These are phyloP conservation scores for Dione vanillae DNA, from an alignment of 2,888 invertebrate species.

Conservation along the genomic window DNA sequence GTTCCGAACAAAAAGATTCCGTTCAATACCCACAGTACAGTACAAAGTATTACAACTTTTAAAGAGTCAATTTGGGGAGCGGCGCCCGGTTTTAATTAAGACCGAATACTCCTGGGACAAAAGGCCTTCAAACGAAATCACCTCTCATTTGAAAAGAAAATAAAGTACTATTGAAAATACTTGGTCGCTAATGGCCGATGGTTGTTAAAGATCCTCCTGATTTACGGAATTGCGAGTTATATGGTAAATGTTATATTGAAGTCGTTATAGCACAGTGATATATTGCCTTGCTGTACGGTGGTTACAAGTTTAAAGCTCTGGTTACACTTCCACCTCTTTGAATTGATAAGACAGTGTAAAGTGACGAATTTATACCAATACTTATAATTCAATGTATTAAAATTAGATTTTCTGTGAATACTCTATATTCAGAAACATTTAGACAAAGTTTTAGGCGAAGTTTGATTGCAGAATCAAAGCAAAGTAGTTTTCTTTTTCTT, in stretches of 20 bases:
- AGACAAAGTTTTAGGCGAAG: too few relatives aligned
- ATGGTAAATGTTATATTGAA: conserved; percentile 1
- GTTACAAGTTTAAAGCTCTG: too few relatives aligned
- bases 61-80: conserved; percentile 69
- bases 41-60: conserved; percentile 62
- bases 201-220: conserved; percentile 27
- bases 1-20: conserved; percentile 22
- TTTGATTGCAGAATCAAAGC: too few relatives aligned
- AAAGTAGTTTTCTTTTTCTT: too few relatives aligned
- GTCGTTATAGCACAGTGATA: not conserved
- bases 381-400: too few relatives aligned
- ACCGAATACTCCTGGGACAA: conserved; percentile 52
- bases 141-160: conserved; percentile 56
- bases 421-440: too few relatives aligned
- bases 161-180: conserved; percentile 53
- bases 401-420: too few relatives aligned
- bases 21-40: conserved; percentile 15
- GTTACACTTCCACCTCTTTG: too few relatives aligned
- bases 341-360: too few relatives aligned
- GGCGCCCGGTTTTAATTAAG: conserved; percentile 65
- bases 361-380: too few relatives aligned
- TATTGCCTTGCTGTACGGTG: too few relatives aligned
- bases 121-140: conserved; percentile 54
- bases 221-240: not conserved
- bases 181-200: conserved; percentile 49